Percentiles rank a stretch among this genome's conserved stretches.
Conservation (phyloP, 2,797 vertebrate species). For the Holocentrus rufus region DNA sequence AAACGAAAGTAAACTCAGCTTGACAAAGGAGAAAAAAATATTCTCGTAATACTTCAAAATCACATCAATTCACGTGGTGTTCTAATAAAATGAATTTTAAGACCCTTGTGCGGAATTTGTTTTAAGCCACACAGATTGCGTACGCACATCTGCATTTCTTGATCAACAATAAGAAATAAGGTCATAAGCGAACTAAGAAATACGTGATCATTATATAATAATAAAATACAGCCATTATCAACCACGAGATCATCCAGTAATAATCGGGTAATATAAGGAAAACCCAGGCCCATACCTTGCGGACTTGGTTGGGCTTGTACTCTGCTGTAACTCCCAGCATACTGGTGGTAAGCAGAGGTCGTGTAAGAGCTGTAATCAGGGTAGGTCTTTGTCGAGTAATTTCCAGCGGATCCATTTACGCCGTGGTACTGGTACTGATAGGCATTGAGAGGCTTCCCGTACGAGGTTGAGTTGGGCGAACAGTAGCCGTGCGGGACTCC, state of each 20-base stretch:
- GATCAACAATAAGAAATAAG: neutral
- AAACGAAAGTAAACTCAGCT: neutral
- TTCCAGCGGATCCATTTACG: constrained; percentile 90
- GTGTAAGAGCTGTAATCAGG: constrained; percentile 91
- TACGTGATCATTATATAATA: neutral
- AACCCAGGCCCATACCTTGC: constrained; percentile 84
- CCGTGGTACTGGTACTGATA: constrained; percentile 97
- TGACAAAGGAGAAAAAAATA: neutral
- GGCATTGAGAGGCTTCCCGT: constrained; percentile 93
- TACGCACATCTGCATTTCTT: neutral
- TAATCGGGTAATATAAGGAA: neutral
- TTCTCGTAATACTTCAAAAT: neutral
- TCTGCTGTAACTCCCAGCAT: constrained; percentile 93
- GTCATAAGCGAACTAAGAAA: too few relatives aligned
- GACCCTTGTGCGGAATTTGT: neutral
- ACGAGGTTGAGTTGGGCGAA: constrained; percentile 92
- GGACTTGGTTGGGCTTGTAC: constrained; percentile 89
- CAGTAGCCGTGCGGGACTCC: constrained; percentile 92
- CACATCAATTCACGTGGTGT: neutral
- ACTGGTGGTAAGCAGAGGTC: constrained; percentile 94
- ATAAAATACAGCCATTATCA: constrained; percentile 1
- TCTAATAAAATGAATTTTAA: neutral
- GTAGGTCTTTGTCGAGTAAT: constrained; percentile 94
- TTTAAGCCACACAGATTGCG: neutral
- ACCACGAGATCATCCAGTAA: neutral